Evolutionary conservation across 2,113 vertebrate genomes (phyloP).

Genomic region (Paracanthobrama guichenoti): DNA sequence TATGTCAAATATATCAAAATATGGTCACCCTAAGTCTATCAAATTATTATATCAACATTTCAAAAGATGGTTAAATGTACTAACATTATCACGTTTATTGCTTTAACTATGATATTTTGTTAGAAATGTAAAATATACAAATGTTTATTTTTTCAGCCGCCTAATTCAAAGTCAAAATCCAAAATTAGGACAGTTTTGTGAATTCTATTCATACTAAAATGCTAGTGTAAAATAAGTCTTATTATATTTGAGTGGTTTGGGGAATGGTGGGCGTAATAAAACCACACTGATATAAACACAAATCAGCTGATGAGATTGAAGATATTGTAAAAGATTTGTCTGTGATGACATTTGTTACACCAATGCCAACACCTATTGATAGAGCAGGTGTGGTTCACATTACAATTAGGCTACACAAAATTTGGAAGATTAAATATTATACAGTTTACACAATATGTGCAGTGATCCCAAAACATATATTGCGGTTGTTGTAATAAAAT

Average conservation of each 20-base stretch:
- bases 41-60: neutral
- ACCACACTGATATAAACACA: neutral
- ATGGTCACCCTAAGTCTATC: too few relatives aligned
- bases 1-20: too few relatives aligned
- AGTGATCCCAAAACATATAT: neutral
- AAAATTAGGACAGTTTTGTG: neutral
- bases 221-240: neutral
- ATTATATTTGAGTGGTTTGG: neutral
- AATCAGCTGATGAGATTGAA: neutral
- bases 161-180: neutral
- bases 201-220: neutral
- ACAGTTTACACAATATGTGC: neutral
- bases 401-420: neutral
- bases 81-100: neutral
- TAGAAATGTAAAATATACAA: neutral
- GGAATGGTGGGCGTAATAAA: neutral
- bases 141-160: neutral
- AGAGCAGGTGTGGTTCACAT: conserved; percentile 7
- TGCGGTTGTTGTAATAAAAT: neutral
- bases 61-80: neutral
- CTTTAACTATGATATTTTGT: neutral
- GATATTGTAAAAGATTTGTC: neutral
- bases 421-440: neutral
- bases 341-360: neutral
- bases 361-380: neutral